phyloP scores from a whole-genome alignment of 1,140 invertebrate genomes.

The Vollenhovia emeryi region DNA sequence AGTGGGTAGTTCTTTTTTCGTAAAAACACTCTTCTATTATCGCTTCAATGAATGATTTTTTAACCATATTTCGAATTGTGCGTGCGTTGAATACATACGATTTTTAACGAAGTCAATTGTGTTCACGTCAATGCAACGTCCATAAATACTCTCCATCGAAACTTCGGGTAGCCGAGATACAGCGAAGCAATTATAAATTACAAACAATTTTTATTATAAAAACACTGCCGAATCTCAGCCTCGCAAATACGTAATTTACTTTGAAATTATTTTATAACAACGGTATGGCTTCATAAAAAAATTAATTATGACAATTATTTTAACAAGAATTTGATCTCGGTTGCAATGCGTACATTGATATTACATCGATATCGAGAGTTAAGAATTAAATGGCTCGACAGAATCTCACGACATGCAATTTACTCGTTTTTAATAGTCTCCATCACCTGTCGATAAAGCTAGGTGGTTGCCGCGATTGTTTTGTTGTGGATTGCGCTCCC shows the following conservation, averaged over 20 bases:
- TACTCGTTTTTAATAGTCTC: neutral
- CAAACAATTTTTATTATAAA: neutral
- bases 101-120: slow-evolving; percentile 3
- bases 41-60: too few species aligned
- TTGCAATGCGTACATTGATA: too few species aligned
- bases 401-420: slow-evolving; percentile 15
- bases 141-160: neutral
- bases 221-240: too few species aligned
- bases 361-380: neutral
- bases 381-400: neutral
- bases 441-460: neutral
- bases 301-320: neutral
- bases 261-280: neutral
- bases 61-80: neutral
- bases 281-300: neutral
- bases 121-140: neutral
- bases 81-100: neutral
- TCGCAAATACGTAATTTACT: neutral
- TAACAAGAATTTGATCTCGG: slow-evolving; percentile 11
- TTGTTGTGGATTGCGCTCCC: neutral
- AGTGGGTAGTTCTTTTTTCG: neutral
- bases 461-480: neutral
- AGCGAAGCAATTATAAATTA: neutral
- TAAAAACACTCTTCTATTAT: neutral
- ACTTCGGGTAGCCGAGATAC: neutral